Percentiles rank a stretch among this genome's conserved stretches.
phyloP scores from a whole-genome alignment of 1,140 invertebrate genomes.

The Drosophila grimshawi region DNA sequence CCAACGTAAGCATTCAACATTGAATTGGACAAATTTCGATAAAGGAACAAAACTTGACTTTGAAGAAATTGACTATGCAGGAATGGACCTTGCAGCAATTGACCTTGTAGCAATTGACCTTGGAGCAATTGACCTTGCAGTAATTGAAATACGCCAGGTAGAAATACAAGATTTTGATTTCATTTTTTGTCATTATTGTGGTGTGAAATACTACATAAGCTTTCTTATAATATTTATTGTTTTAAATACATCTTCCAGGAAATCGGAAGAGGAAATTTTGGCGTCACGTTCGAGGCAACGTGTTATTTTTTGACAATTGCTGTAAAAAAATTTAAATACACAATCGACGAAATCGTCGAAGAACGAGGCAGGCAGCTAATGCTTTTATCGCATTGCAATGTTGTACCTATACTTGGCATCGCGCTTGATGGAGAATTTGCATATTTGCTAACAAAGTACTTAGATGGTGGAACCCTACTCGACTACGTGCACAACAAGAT shows the following conservation, averaged over 20 bases:
- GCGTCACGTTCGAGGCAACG: neutral
- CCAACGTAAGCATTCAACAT: neutral
- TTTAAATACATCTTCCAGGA: neutral
- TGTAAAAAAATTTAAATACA: neutral
- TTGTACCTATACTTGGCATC: neutral
- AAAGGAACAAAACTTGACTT: no score
- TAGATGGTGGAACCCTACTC: neutral
- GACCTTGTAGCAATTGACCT: no score
- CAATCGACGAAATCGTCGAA: neutral
- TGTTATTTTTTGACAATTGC: neutral
- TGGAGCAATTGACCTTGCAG: no score
- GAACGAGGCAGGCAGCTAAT: neutral
- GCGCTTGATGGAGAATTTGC: neutral
- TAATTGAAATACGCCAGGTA: neutral
- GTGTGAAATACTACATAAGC: no score
- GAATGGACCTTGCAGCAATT: no score
- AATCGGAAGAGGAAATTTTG: neutral
- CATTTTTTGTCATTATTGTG: no score
- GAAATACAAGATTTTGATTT: neutral
- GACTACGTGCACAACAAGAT: neutral
- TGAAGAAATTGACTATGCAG: no score
- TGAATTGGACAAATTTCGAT: no score
- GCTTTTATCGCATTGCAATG: neutral
- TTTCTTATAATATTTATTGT: no score
- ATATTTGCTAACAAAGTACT: neutral